Base-by-base conservation (phyloP, 2,797 vertebrate genomes). In the Eulemur coronatus region DNA sequence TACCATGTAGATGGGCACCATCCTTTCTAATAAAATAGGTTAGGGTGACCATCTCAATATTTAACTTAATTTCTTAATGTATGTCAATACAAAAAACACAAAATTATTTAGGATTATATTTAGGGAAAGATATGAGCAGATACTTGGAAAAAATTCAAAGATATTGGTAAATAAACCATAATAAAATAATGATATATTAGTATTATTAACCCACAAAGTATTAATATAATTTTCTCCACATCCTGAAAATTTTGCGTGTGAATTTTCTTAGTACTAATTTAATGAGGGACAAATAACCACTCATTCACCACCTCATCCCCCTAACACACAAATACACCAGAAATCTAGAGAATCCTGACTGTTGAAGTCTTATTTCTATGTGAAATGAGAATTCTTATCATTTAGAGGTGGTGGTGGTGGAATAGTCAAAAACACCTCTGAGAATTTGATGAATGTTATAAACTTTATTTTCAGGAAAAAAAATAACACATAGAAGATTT, bases 401-500 rank as follows among this genome's bases (percentile, higher is more conserved):
- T 43, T 28, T 24, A 93, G 78, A 92, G 43, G 22, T n/a, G 12
- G n/a, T 24, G 26, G 28, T 63, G 6, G 15, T 55, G 46, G 15
- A 52, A 15, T 43, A 55, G 3, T 80, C 28, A 89, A 78, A 52
- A 75, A 57, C 3, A 72, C 24, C 55, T 91, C 35, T 86, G 17
- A 85, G 75, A 72, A 86, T 84, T 2, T 89, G 59, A 91, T 87
- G 61, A 86, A 88, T 43, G 24, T 13, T 72, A n/a, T 20, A 5
- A 70, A 79, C 18, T 76, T 96, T 89, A 22, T 91, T 96, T 93
- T 17, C 48, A 55, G 33, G 28, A 67, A 69, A 59, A 81, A 84
- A 82, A 72, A 63, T 75, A 59, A 65, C 30, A 70, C 26, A 65
- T 8, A 70, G 78, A 86, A 41, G 61, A 92, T 50, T 79, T 95